Evolutionary conservation across 1,140 invertebrate species (phyloP).

Genomic region (Ips typographus): DNA sequence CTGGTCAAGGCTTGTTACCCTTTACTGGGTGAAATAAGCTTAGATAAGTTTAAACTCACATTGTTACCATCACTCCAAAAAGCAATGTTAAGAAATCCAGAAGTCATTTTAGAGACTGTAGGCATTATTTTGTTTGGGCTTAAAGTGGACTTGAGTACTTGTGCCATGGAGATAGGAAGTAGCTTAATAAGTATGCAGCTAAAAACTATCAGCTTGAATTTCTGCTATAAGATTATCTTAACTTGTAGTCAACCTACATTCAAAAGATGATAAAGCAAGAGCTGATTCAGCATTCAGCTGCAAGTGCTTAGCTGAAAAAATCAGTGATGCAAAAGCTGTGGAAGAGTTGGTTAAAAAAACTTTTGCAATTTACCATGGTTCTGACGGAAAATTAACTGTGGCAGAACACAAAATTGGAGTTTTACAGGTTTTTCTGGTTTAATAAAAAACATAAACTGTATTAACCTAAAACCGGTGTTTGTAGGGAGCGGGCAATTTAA

Average conservation of each 20-base stretch:
- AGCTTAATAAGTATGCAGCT: constrained; percentile 67
- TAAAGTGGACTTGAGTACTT: constrained; percentile 76
- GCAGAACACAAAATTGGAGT: constrained; percentile 86
- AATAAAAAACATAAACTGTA: constrained; percentile 20
- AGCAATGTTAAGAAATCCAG: constrained; percentile 90
- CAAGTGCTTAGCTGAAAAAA: constrained; percentile 70
- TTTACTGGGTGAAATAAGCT: constrained; percentile 64
- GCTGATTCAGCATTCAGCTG: constrained; percentile 70
- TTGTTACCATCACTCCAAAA: constrained; percentile 87
- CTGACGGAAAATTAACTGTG: constrained; percentile 89
- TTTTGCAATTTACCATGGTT: constrained; percentile 85
- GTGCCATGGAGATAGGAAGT: constrained; percentile 79
- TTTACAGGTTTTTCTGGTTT: constrained; percentile 61
- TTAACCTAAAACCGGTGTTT: constrained; percentile 29
- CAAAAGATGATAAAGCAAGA: constrained; percentile 78
- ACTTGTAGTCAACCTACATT: constrained; percentile 69
- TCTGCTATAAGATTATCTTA: constrained; percentile 6
- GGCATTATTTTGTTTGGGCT: constrained; percentile 71
- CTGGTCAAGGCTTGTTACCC: constrained; percentile 66
- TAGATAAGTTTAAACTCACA: constrained; percentile 73
- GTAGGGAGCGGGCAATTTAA: constrained; percentile 78
- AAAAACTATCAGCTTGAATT: not conserved
- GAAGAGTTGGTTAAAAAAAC: constrained; percentile 70
- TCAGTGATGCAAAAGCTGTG: constrained; percentile 67
- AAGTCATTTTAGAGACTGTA: constrained; percentile 83